Evolutionary conservation across 2,113 vertebrate genomes (phyloP), one percentile per base, ranked within the genome.

Genomic region (Platysternon megacephalum): DNA sequence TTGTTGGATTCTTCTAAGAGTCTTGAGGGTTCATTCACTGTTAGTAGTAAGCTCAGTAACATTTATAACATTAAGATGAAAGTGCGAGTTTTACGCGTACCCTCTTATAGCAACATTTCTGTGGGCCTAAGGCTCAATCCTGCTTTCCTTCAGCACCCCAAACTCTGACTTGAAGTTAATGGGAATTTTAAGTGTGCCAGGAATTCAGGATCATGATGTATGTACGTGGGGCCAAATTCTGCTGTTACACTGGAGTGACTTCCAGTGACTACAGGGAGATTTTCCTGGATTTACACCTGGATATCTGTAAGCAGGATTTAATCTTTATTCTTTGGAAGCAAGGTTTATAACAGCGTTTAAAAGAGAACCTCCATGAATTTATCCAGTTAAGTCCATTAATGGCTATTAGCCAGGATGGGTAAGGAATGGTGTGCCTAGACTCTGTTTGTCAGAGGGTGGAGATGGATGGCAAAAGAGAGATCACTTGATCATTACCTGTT

Each of bases 11-110:
- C 42, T 16, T 82, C 16, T 88, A 2, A 44, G 49, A 48, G 24
- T 11, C 1, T 2, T 42, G 49, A 14, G 28, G 44, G 5, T 51
- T 85, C 39, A 19, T n/a, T 82, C 11, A n/a, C 78, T 79, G 56
- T 51, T 86, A 28, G 0, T 89, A 28, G 0, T 0, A 44, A 76
- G 39, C 52, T 52, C 79, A 52, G 51, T 83, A 56, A 74, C 11
- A 49, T 49, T 42, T 55, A 53, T n/a, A 74, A 19, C 12, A 82
- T 52, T 83, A 28, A 3, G 46, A 52, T 46, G 74, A 80, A 35
- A 81, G 26, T 22, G n/a, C 0, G 0, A 28, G 76, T 65, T 87
- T 5, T 1, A 72, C 6, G 52, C 76, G 39, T 29, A 28, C 19
- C 17, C 52, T 48, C 46, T 84, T 46, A 26, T 10, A 35, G 44